phyloP scores from a whole-genome alignment of 1,140 invertebrate species.

The Drosophila teissieri region DNA sequence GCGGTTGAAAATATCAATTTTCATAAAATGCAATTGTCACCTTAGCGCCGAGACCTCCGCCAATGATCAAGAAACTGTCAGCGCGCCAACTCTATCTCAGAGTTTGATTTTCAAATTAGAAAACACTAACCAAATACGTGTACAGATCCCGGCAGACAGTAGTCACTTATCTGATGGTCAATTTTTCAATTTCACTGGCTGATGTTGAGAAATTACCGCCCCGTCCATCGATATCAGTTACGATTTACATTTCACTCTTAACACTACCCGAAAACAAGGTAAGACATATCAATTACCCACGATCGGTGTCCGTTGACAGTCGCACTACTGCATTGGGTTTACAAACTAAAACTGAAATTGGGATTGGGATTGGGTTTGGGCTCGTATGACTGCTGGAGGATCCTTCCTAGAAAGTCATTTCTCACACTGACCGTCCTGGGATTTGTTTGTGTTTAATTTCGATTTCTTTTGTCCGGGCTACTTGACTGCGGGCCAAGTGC shows the following conservation, averaged over 20 bases:
- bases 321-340: conserved; percentile 24
- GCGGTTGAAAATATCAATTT: conserved; percentile 73
- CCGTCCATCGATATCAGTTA: conserved; percentile 62
- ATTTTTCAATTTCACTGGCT: conserved; percentile 75
- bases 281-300: conserved; percentile 78
- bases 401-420: conserved; percentile 78
- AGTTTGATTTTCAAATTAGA: conserved; percentile 43
- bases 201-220: conserved; percentile 73
- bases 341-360: background rate
- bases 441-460: conserved; percentile 81
- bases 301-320: conserved; percentile 70
- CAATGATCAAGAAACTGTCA: conserved; percentile 56
- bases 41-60: conserved; percentile 43
- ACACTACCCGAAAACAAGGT: conserved; percentile 42
- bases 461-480: conserved; percentile 64
- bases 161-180: conserved; percentile 68
- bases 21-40: conserved; percentile 75
- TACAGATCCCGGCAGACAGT: conserved; percentile 7
- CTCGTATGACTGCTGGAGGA: conserved; percentile 10
- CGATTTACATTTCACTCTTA: conserved; percentile 75
- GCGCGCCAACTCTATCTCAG: conserved; percentile 14
- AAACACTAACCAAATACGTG: conserved; percentile 8
- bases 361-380: background rate
- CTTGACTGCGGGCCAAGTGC: conserved; percentile 72
- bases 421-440: conserved; percentile 68